phyloP scores from a whole-genome alignment of 2,888 invertebrate genomes.

The Phaedon cochleariae region DNA sequence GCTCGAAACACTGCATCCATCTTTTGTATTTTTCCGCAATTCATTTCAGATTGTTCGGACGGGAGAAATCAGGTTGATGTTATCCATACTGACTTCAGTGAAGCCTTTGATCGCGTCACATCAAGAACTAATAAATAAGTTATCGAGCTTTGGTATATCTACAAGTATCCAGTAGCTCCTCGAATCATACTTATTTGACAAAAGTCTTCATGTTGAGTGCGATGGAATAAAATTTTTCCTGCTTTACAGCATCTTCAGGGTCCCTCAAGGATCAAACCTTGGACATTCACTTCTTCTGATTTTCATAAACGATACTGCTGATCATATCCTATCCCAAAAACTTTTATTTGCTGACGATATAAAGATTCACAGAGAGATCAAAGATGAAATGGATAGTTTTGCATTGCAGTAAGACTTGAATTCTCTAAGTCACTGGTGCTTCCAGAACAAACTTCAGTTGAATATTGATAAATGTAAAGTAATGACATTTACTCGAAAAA shows the following conservation, averaged over 20 bases:
- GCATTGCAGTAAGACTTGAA: too few species aligned
- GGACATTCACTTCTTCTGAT: not conserved
- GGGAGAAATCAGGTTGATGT: not conserved
- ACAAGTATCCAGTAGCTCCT: not conserved
- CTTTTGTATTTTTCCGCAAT: not conserved
- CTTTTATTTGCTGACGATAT: too few species aligned
- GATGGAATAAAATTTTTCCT: conserved; percentile 6
- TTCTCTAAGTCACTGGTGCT: too few species aligned
- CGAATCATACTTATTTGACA: not conserved
- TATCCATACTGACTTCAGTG: not conserved
- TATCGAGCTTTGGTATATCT: not conserved
- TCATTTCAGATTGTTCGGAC: not conserved
- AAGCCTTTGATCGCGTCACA: not conserved
- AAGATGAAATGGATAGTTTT: too few species aligned
- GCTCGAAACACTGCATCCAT: conserved; percentile 5
- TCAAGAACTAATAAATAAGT: too few species aligned
- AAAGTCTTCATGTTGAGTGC: not conserved
- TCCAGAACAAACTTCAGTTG: too few species aligned
- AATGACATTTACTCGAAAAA: too few species aligned
- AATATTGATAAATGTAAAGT: too few species aligned
- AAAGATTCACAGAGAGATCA: too few species aligned
- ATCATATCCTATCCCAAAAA: too few species aligned
- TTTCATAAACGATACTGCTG: too few species aligned
- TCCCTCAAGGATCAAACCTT: too few species aligned
- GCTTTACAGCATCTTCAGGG: not conserved